phyloP scores from a whole-genome alignment of 2,888 invertebrate species.

The Platycheirus albimanus region DNA sequence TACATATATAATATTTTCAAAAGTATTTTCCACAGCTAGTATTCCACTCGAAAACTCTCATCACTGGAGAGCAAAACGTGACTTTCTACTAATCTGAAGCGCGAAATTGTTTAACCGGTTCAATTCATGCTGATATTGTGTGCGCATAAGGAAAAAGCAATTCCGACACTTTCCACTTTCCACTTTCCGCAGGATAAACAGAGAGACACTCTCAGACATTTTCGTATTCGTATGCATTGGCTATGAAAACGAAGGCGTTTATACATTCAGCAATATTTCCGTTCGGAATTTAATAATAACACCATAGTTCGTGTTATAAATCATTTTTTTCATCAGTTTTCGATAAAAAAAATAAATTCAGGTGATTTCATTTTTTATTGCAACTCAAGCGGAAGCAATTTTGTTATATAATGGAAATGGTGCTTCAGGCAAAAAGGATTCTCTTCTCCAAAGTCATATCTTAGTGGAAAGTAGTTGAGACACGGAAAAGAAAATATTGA shows the following conservation, averaged over 20 bases:
- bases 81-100: constrained; percentile 59
- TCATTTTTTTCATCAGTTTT: neutral
- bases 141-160: constrained; percentile 42
- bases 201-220: neutral
- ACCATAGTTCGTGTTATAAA: constrained; percentile 20
- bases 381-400: neutral
- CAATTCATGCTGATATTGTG: constrained; percentile 44
- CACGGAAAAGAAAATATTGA: no score
- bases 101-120: constrained; percentile 64
- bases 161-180: constrained; percentile 56
- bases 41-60: constrained; percentile 25
- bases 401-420: neutral
- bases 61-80: constrained; percentile 40
- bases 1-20: no score
- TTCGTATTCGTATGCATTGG: constrained; percentile 1
- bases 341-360: neutral
- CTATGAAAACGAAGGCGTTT: constrained; percentile 14
- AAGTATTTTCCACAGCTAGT: constrained; percentile 37
- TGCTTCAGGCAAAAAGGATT: no score
- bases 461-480: no score
- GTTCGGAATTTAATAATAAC: constrained; percentile 51
- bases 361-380: neutral
- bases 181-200: constrained; percentile 42
- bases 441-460: no score
- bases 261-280: constrained; percentile 32